Evolutionary conservation across 2,888 invertebrate genomes (phyloP).

Genomic region (Caenorhabditis becei): DNA sequence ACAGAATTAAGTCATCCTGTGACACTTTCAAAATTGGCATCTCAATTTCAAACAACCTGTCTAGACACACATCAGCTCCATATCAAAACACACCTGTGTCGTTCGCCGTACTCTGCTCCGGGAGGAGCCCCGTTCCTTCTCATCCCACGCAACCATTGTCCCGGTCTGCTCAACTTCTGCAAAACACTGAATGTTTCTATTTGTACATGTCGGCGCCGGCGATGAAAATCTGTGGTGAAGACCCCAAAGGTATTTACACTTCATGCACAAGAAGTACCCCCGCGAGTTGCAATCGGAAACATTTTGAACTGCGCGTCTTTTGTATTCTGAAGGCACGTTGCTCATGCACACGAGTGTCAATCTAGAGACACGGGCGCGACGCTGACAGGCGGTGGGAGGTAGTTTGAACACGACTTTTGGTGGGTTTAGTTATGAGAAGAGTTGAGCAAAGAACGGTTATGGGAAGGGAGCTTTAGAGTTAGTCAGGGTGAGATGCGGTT

Average conservation of each 20-base stretch:
- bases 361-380: background rate
- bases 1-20: too few species aligned
- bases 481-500: too few species aligned
- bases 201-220: constrained; percentile 28
- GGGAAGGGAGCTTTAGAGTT: background rate
- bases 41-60: too few species aligned
- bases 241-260: constrained; percentile 42
- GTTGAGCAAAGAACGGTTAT: background rate
- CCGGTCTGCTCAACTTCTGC: constrained; percentile 3
- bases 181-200: constrained; percentile 37
- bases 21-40: too few species aligned
- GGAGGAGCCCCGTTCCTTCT: background rate
- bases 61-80: background rate
- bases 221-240: constrained; percentile 6
- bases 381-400: background rate
- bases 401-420: constrained; percentile 4
- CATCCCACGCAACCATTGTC: constrained; percentile 37
- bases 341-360: constrained; percentile 5
- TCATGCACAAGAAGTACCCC: constrained; percentile 50
- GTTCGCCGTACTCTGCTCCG: background rate
- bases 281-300: constrained; percentile 7
- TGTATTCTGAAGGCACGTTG: constrained; percentile 5
- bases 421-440: background rate
- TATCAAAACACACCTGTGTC: constrained; percentile 17
- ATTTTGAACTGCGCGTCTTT: constrained; percentile 21